These are phyloP conservation scores for Calycopis cecrops DNA, from an alignment of 1,140 invertebrate genomes.

Conservation along the genomic window DNA sequence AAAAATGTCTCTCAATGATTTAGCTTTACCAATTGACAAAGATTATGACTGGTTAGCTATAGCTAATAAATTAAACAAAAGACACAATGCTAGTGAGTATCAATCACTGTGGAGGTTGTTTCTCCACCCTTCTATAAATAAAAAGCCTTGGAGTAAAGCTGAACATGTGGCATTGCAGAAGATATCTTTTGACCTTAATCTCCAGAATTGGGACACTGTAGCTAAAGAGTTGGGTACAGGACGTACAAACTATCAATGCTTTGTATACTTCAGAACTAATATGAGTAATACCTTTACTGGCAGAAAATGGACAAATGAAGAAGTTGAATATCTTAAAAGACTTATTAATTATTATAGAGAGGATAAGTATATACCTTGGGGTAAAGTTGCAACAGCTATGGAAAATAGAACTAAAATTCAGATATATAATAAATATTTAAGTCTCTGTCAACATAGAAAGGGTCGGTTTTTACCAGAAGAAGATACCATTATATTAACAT, in stretches of 20 bases:
- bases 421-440: constrained; percentile 77
- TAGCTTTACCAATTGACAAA: constrained; percentile 47
- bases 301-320: constrained; percentile 75
- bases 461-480: constrained; percentile 78
- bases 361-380: constrained; percentile 81
- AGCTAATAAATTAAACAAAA: constrained; percentile 40
- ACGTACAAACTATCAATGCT: constrained; percentile 80
- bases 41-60: constrained; percentile 64
- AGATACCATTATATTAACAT: constrained; percentile 77
- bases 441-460: constrained; percentile 71
- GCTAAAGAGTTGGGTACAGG: constrained; percentile 74
- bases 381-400: constrained; percentile 76
- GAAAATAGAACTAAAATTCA: constrained; percentile 78
- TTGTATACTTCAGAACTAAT: constrained; percentile 78
- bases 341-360: constrained; percentile 75
- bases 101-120: constrained; percentile 79
- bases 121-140: constrained; percentile 80
- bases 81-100: constrained; percentile 53
- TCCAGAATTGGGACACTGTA: constrained; percentile 80
- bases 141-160: constrained; percentile 74
- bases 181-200: constrained; percentile 64
- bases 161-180: constrained; percentile 75
- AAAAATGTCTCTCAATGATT: constrained; percentile 35
- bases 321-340: constrained; percentile 75
- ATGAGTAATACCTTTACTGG: constrained; percentile 50